Evolutionary conservation across 2,888 invertebrate genomes (phyloP), one percentile per base, ranked within the genome.

Genomic region (Diadromus collaris): DNA sequence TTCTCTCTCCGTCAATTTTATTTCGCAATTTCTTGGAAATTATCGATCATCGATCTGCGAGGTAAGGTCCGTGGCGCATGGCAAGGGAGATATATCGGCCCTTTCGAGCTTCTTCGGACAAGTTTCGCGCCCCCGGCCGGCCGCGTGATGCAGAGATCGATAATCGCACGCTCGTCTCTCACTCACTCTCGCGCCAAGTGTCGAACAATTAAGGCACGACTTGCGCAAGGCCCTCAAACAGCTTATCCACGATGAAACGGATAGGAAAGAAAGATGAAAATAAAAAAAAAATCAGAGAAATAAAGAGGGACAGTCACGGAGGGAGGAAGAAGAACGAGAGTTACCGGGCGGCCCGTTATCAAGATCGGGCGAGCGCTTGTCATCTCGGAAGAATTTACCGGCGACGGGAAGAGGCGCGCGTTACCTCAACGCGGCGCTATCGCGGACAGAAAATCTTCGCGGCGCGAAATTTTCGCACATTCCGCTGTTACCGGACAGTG

Each of bases 311-410:
- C 13, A 54, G 83, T 84, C 81, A 73, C 32, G 41, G 48, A 72
- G 72, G 44, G 64, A 72, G 74, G 65, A 64, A 54, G 41, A 51
- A 63, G 41, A 64, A 72, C 63, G 51, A 65, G 83, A 85, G 81
- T 84, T 79, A 74, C 77, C 71, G 79, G 46, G 64, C 48, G 34
- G 75, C 46, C 65, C 46, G 79, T 84, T 51, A 82, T 77, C 82
- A 80, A 70, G 68, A 83, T 81, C 74, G 76, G 71, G 27, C 41
- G 82, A 70, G 27, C 38, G 81, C 84, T 87, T 88, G 89, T 89
- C 88, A 88, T 89, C 87, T 88, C 85, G 83, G 85, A 86, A 83
- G 87, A 88, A 90, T 90, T 89, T 89, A 90, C 86, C 76, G 88
- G 63, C 86, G 86, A 87, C 87, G 82, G 54, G 56, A 56, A 68